Base-by-base conservation (phyloP, 2,888 invertebrate species). In the Nymphalis polychloros region DNA sequence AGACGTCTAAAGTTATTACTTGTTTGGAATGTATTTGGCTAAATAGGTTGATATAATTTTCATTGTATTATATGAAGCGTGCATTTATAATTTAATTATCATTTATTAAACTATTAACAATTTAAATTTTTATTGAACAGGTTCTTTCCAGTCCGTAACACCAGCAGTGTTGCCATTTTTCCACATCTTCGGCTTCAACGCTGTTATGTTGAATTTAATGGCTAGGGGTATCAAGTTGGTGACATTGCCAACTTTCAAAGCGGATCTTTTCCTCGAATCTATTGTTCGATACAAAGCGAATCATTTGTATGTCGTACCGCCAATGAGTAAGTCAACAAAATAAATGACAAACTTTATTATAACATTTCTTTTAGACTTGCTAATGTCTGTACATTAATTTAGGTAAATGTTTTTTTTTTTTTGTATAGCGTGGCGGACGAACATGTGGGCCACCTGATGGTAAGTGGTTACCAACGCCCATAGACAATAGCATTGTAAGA, bases 131-230 rank as follows among this genome's bases (percentile, higher is more conserved):
- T 60, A 23, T 23, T 23, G 23, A n/a, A 49, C 81, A 93, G 94
- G 85, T 0, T 84, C 79, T 0, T 79, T 88, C 72, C 96, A 96
- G 81, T 94, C 95, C 61, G 92, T 94, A 0, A 62, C 94, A 55
- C 94, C 96, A 17, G 94, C 94, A 2, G 90, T 97, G 5, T 82
- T 97, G 49, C 97, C 97, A 0, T 95, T 97, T 86, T 97, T 95
- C 86, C 97, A 97, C 84, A 96, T 96, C 71, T 97, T 96, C 81
- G 97, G 97, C 0, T 92, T 96, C 75, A 94, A 94, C n/a, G 86
- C 94, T 0, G 85, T 94, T n/a, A 90, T 96, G 85, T 75, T 95
- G 50, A 93, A 93, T 63, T 92, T 94, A 64, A 79, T 97, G 78
- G 83, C 88, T 1, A 78, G 92, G 5, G 97, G 97, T 1, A 89